A percentile compares a stretch with the other conserved stretches of the same genome.
These are phyloP conservation scores for Ectropis crepuscularia DNA, from an alignment of 2,888 invertebrate genomes.

Conservation along the genomic window DNA sequence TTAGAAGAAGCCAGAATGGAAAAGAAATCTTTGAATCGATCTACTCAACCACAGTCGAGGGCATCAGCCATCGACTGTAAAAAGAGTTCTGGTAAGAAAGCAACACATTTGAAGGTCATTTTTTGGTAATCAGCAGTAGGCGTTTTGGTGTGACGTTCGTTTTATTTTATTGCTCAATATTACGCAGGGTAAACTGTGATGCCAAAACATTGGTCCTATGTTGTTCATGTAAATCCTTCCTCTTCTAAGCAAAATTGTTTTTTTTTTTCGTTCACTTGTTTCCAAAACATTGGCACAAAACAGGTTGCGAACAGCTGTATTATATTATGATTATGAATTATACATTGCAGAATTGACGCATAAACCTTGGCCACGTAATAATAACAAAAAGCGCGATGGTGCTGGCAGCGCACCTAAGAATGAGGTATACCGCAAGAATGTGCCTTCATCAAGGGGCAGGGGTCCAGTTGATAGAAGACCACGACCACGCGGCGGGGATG, in stretches of 20 bases:
- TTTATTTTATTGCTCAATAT: slow-evolving; percentile 5
- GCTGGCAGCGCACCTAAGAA: slow-evolving; percentile 84
- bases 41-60: slow-evolving; percentile 88
- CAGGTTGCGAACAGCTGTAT: not conserved
- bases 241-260: not conserved
- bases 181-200: not conserved
- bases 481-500: slow-evolving; percentile 84
- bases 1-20: slow-evolving; percentile 88
- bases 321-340: not conserved
- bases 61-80: slow-evolving; percentile 89
- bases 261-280: not conserved
- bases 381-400: slow-evolving; percentile 88
- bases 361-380: slow-evolving; percentile 87
- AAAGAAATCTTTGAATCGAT: slow-evolving; percentile 89
- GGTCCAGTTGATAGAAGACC: slow-evolving; percentile 89
- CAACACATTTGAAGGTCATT: slow-evolving; percentile 53
- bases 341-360: slow-evolving; percentile 66
- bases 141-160: slow-evolving; percentile 14
- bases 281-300: not conserved
- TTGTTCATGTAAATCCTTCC: slow-evolving; percentile 20
- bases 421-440: slow-evolving; percentile 87
- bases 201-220: slow-evolving; percentile 7
- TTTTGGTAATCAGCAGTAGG: not conserved
- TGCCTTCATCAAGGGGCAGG: slow-evolving; percentile 87
- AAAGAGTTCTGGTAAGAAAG: slow-evolving; percentile 87